Evolutionary conservation across 2,113 vertebrate species (phyloP), one percentile per base, ranked within the genome.

Genomic region (Tupaia tana): DNA sequence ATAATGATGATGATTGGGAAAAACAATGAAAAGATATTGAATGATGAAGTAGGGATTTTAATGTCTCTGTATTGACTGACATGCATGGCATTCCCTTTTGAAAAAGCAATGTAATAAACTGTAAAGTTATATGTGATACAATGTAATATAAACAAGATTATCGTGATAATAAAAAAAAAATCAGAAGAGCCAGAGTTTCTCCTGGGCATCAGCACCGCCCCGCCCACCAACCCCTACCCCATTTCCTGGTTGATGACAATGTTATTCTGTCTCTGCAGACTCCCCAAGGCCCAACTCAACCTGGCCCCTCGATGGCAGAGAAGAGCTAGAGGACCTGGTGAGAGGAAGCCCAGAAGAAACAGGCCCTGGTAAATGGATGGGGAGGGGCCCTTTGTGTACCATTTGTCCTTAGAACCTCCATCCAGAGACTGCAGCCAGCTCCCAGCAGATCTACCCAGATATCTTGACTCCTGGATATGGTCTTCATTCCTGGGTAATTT

Each of bases 211-310:
- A 12, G 0, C 9, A 1, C 34, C 43, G 11, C 20, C 75, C n/a
- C 43, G 4, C 43, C 43, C 43, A 43, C 43, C 43, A 43, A 43
- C 43, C 43, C 43, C 43, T 3, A 43, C 43, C 29, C 18, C 20
- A 7, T 3, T 1, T 69, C 15, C 16, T 20, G 19, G 14, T 29
- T 24, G 61, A 54, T 59, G 9, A 56, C 27, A 29, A 0, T 80
- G 54, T 70, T 15, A 0, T 82, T 83, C 61, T 97, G 29, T 97
- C 43, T 67, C 12, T 74, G 34, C 91, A 97, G 96, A 94, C 7
- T 31, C 95, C 13, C 56, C 4, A 0, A 70, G 54, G 78, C 70
- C 94, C 81, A 92, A 19, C 18, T 34, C n/a, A 63, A 31, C 25
- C 10, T 74, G 52, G 80, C 9, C 10, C 27, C 59, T 67, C 6